Evolutionary conservation across 2,113 vertebrate genomes (phyloP).

Genomic region (Chaetura pelagica): DNA sequence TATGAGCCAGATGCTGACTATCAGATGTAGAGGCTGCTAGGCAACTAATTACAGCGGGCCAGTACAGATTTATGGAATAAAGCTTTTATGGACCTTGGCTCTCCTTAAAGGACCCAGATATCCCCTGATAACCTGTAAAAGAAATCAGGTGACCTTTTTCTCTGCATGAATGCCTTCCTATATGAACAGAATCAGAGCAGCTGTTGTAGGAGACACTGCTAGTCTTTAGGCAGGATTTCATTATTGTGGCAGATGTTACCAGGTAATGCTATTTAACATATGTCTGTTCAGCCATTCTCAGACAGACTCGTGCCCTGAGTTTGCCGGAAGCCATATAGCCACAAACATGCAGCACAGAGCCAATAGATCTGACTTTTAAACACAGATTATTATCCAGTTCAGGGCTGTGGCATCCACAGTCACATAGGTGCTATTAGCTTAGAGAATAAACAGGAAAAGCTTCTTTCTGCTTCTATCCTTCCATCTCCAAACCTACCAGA

Average conservation of each 20-base stretch:
- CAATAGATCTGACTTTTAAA: background rate
- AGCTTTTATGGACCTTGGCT: background rate
- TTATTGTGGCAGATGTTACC: constrained; percentile 14
- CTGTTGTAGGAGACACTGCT: background rate
- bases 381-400: background rate
- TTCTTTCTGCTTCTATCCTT: background rate
- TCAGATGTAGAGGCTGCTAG: background rate
- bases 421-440: background rate
- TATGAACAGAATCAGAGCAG: background rate
- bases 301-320: background rate
- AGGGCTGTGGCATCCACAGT: background rate
- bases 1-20: background rate
- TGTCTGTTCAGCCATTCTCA: background rate
- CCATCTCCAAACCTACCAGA: background rate
- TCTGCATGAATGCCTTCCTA: background rate
- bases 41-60: background rate
- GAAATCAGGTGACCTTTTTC: background rate
- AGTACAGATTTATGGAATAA: background rate
- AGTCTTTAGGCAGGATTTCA: background rate
- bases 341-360: background rate
- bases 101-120: background rate
- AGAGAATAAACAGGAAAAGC: background rate
- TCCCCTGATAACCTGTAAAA: background rate
- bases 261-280: constrained; percentile 13
- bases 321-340: background rate